Evolutionary conservation across 2,113 vertebrate species (phyloP).

Genomic region (Microtus montanus): DNA sequence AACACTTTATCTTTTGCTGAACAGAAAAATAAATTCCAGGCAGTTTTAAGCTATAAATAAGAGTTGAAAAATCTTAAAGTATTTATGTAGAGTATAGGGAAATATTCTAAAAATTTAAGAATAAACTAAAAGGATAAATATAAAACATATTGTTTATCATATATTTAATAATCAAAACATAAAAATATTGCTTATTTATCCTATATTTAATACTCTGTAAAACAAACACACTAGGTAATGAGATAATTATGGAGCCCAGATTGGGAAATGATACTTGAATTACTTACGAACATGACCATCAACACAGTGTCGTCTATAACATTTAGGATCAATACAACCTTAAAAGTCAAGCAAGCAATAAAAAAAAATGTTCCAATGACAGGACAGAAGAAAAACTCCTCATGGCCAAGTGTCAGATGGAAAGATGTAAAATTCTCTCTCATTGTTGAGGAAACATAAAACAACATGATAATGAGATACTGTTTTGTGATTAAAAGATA

Average conservation of each 20-base stretch:
- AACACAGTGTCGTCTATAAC: constrained; percentile 3
- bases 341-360: not conserved
- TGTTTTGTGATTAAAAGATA: not conserved
- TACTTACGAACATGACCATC: not conserved
- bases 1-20: not conserved
- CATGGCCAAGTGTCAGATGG: not conserved
- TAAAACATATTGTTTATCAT: constrained; percentile 8
- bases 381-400: not conserved
- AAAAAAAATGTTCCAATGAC: not conserved
- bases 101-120: not conserved
- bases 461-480: not conserved
- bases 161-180: not conserved
- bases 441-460: constrained; percentile 7
- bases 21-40: constrained; percentile 28
- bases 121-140: too few relatives aligned
- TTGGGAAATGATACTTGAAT: not conserved
- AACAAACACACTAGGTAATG: constrained; percentile 3
- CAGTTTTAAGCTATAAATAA: not conserved
- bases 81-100: constrained; percentile 1
- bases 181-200: constrained; percentile 3
- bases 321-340: not conserved
- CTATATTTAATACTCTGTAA: not conserved
- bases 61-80: constrained; percentile 7
- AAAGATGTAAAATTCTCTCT: constrained; percentile 36
- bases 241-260: not conserved